Evolutionary conservation across 2,113 vertebrate species (phyloP).

Genomic region (Turdus rufiventris): DNA sequence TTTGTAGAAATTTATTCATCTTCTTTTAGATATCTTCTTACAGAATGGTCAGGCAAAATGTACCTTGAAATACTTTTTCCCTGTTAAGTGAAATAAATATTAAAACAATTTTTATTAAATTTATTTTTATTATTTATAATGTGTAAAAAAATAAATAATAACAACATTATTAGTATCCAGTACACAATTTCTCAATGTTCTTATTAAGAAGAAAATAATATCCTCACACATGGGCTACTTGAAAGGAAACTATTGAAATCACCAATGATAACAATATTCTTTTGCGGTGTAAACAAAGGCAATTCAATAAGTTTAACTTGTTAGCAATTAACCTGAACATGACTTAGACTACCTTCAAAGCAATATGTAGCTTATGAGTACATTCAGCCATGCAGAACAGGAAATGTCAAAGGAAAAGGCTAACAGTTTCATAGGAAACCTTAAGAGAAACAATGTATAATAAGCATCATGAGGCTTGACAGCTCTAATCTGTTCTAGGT

Average conservation of each 20-base stretch:
- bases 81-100: neutral
- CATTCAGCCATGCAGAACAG: slow-evolving; percentile 55
- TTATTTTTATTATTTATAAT: neutral
- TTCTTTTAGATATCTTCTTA: neutral
- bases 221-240: neutral
- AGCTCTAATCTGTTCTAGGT: slow-evolving; percentile 48
- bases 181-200: neutral
- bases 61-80: neutral
- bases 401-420: slow-evolving; percentile 67
- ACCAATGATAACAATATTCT: slow-evolving; percentile 4
- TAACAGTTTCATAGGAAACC: slow-evolving; percentile 59
- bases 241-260: slow-evolving; percentile 1
- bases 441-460: slow-evolving; percentile 47
- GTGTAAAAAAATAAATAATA: neutral
- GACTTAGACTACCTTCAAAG: slow-evolving; percentile 48
- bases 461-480: slow-evolving; percentile 41
- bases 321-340: slow-evolving; percentile 36
- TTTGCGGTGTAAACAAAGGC: slow-evolving; percentile 30
- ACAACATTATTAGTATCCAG: neutral
- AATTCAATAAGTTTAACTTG: slow-evolving; percentile 35
- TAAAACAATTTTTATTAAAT: neutral
- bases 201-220: neutral
- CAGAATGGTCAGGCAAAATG: neutral
- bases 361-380: slow-evolving; percentile 43
- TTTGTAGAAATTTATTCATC: neutral